phyloP scores from a whole-genome alignment of 1,140 invertebrate genomes.

The Drosophila miranda region DNA sequence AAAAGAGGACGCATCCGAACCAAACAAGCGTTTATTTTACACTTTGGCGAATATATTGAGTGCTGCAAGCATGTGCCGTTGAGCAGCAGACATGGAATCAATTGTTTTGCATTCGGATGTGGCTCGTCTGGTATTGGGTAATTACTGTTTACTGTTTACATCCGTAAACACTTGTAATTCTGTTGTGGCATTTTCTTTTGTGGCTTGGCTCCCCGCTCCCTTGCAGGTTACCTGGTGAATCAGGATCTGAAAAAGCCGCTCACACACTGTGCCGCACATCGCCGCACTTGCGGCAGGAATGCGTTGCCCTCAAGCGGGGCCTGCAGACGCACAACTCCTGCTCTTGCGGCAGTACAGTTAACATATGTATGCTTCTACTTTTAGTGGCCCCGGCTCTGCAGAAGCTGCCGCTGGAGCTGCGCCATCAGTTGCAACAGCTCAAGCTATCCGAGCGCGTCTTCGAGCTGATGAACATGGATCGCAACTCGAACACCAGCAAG shows the following conservation, averaged over 20 bases:
- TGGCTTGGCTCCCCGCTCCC: not conserved
- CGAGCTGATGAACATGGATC: too few relatives aligned
- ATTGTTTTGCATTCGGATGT: conserved; percentile 76
- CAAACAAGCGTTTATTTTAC: conserved; percentile 10
- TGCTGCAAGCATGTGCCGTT: not conserved
- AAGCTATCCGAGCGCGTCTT: conserved; percentile 62
- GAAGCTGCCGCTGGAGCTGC: conserved; percentile 44
- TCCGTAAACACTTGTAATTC: not conserved
- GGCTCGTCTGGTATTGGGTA: conserved; percentile 71
- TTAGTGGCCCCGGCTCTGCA: conserved; percentile 49
- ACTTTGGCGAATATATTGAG: not conserved
- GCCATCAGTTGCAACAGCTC: conserved; percentile 57
- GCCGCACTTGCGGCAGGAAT: conserved; percentile 70
- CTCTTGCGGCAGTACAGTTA: not conserved
- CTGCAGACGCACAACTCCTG: conserved; percentile 60
- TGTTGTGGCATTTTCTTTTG: not conserved
- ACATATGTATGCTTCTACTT: not conserved
- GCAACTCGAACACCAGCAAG: too few relatives aligned
- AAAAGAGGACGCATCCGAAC: conserved; percentile 7
- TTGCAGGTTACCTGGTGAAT: conserved; percentile 67
- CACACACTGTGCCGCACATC: conserved; percentile 68
- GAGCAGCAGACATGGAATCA: conserved; percentile 56
- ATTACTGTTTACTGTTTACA: conserved; percentile 9
- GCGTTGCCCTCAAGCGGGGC: conserved; percentile 58
- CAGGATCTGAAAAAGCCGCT: conserved; percentile 63